Evolutionary conservation across 2,888 invertebrate genomes (phyloP), one percentile per base, ranked within the genome.

Genomic region (Leucophenga maculata): DNA sequence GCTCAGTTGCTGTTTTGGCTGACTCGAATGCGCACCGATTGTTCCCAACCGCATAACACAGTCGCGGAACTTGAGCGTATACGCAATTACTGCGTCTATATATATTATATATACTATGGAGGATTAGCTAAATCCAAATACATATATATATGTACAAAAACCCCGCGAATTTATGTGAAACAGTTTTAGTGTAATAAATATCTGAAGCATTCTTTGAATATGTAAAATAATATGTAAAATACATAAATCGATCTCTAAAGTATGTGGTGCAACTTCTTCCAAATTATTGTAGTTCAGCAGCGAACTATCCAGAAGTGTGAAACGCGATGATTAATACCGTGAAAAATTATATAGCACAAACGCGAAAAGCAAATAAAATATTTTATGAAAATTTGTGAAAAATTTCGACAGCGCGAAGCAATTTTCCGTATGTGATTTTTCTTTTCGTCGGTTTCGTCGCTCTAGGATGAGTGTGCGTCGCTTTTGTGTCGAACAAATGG

Each of bases 1-100:
- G 75, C 65, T 79, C 75, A 86, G 86, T 86, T 83, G 85, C 78
- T 80, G 73, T 78, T 78, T 75, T 78, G 82, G 81, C 79, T 82
- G 82, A 79, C 76, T 77, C 77, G 86, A 79, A 86, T 82, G 74
- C 83, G 79, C 80, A 73, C 75, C 73, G 73, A 70, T 48, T 72
- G 71, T 26, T 70, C 67, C 62, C 54, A 68, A 48, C 71, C 54
- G 62, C 14, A 22, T 20, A n/a, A n/a, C n/a, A 2, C 26, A 57
- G 32, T n/a, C 70, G 26, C 71, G 77, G 82, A 72, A 77, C 83
- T 80, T 74, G 4, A 73, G 54, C 82, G 80, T 83, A 81, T 83
- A 78, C 83, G 82, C 78, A 83, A 80, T 77, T 50, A 50, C 16
- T n/a, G 46, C 46, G n/a, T 50, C 6, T 4, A 50, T 50, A 16